phyloP scores from a whole-genome alignment of 92 coral and sea anemone species.

The Heteractis magnifica region DNA sequence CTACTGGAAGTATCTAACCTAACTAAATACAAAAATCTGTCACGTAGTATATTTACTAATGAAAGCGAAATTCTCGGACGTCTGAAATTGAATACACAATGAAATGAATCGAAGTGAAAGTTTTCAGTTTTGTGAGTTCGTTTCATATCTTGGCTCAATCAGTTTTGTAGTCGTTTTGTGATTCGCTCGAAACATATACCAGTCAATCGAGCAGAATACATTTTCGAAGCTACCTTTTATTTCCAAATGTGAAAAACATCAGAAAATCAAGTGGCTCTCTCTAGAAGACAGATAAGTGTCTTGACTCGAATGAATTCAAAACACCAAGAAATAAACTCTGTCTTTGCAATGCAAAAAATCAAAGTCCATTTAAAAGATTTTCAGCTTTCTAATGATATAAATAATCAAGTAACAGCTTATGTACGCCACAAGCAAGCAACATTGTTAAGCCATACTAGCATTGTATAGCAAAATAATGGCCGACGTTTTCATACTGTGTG shows the following conservation, averaged over 20 bases:
- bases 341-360: slow-evolving; percentile 7
- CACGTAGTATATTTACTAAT: not conserved
- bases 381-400: slow-evolving; percentile 1
- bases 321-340: not conserved
- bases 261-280: slow-evolving; percentile 10
- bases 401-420: slow-evolving; percentile 5
- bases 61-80: slow-evolving; percentile 26
- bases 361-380: slow-evolving; percentile 8
- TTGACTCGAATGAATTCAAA: not conserved
- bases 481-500: slow-evolving; percentile 29
- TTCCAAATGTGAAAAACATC: not conserved
- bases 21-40: not conserved
- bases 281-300: not conserved
- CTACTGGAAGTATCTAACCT: not conserved
- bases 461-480: slow-evolving; percentile 2
- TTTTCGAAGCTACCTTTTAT: slow-evolving; percentile 16
- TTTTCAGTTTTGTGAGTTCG: slow-evolving; percentile 45
- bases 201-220: slow-evolving; percentile 10
- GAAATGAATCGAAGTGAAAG: slow-evolving; percentile 29
- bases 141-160: slow-evolving; percentile 47
- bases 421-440: not conserved
- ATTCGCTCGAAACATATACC: slow-evolving; percentile 30
- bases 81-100: slow-evolving; percentile 17
- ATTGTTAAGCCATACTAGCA: slow-evolving; percentile 9
- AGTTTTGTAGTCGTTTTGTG: slow-evolving; percentile 22